Percentiles rank a stretch among this genome's conserved stretches.
Conservation (phyloP, 92 coral and sea anemone genomes). For the Heteractis magnifica region DNA sequence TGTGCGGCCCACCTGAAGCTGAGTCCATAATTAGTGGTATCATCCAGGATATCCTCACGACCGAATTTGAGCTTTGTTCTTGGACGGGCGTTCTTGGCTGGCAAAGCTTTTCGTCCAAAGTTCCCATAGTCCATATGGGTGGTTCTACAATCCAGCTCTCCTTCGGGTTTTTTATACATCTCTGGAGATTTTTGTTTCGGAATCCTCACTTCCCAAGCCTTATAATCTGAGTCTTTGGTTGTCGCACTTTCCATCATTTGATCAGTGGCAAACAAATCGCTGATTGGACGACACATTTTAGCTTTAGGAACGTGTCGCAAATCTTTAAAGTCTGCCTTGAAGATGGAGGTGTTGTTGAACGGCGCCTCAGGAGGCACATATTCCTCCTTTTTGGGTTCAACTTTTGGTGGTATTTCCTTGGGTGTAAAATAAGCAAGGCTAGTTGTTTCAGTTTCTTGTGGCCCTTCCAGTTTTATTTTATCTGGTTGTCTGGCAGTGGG, state of each 20-base stretch:
- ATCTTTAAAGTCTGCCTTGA: conserved; percentile 80
- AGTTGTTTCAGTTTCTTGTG: conserved; percentile 53
- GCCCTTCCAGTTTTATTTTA: conserved; percentile 68
- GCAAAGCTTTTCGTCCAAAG: conserved; percentile 83
- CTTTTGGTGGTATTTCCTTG: conserved; percentile 70
- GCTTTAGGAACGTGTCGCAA: conserved; percentile 81
- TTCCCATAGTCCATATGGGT: conserved; percentile 84
- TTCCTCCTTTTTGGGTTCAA: conserved; percentile 66
- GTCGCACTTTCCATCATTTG: conserved; percentile 76
- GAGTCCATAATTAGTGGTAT: conserved; percentile 79
- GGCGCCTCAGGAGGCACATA: conserved; percentile 77
- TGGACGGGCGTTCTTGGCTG: conserved; percentile 89
- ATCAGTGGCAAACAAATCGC: conserved; percentile 79
- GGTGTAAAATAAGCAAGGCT: conserved; percentile 47
- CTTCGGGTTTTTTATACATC: conserved; percentile 77
- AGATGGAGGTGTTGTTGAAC: conserved; percentile 77
- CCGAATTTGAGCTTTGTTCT: conserved; percentile 93
- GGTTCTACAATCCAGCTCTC: conserved; percentile 75
- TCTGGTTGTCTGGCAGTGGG: conserved; percentile 95
- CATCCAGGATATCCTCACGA: conserved; percentile 78
- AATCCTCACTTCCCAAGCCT: conserved; percentile 48
- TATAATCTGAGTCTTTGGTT: conserved; percentile 67
- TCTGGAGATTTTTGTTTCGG: conserved; percentile 83
- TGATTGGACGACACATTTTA: conserved; percentile 70
- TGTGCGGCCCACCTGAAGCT: conserved; percentile 72